A percentile compares a stretch with the other conserved stretches of the same genome.
These are phyloP conservation scores for Tenthredo notha DNA, from an alignment of 2,888 invertebrate genomes.

Conservation along the genomic window DNA sequence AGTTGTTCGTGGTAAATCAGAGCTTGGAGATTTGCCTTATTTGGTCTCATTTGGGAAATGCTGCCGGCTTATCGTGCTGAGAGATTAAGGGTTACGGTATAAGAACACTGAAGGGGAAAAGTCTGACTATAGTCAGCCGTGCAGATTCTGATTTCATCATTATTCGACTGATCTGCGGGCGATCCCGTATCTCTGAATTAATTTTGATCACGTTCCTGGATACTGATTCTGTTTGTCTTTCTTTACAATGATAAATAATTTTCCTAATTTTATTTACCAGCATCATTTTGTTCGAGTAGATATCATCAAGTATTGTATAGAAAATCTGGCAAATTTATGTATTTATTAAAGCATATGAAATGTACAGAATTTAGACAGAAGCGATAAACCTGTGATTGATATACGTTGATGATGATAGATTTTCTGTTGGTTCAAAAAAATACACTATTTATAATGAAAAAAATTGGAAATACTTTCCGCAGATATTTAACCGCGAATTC, in stretches of 20 bases:
- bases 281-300: background rate
- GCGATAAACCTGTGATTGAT: background rate
- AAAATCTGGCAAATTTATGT: background rate
- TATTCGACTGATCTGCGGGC: background rate
- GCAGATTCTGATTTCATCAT: constrained; percentile 15
- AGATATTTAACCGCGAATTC: background rate
- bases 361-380: background rate
- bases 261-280: background rate
- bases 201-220: constrained; percentile 11
- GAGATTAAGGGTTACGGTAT: constrained; percentile 44
- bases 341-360: background rate
- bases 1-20: constrained; percentile 17
- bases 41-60: constrained; percentile 6
- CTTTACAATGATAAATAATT: background rate
- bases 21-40: constrained; percentile 21
- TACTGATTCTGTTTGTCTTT: background rate
- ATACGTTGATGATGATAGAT: background rate
- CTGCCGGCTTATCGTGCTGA: constrained; percentile 33
- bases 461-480: background rate
- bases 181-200: background rate
- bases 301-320: background rate
- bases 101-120: constrained; percentile 46
- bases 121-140: constrained; percentile 21
- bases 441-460: background rate
- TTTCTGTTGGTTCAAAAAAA: background rate